Evolutionary conservation across 2,888 invertebrate genomes (phyloP).

Genomic region (Ctenicera cuprea): DNA sequence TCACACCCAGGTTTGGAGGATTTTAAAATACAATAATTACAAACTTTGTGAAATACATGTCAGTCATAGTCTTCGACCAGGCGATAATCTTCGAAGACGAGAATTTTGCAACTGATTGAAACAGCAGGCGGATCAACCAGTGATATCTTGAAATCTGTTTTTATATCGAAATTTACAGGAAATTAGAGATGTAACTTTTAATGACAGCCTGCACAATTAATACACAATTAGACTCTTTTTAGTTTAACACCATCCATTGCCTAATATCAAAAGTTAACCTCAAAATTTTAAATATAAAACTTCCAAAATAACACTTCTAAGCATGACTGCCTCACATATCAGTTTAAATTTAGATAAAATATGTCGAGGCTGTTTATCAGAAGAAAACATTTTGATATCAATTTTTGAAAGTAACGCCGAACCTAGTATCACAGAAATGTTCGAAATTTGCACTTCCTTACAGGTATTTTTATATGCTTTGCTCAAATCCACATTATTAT

Average conservation of each 20-base stretch:
- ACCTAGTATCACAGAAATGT: constrained; percentile 71
- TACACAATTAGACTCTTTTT: background rate
- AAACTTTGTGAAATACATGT: too few species aligned
- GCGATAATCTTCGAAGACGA: too few species aligned
- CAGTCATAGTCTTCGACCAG: too few species aligned
- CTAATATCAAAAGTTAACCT: constrained; percentile 1
- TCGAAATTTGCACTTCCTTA: constrained; percentile 72
- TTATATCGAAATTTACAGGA: too few species aligned
- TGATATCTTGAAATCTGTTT: too few species aligned
- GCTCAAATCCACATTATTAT: background rate
- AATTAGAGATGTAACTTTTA: too few species aligned
- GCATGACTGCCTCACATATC: constrained; percentile 11
- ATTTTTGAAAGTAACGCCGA: constrained; percentile 68
- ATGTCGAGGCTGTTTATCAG: constrained; percentile 73
- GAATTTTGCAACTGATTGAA: too few species aligned
- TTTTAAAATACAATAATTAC: too few species aligned
- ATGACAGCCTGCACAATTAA: background rate
- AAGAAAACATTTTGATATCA: constrained; percentile 69
- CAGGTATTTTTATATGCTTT: constrained; percentile 70
- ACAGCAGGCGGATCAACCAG: too few species aligned
- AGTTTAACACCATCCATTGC: background rate
- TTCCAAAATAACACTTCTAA: constrained; percentile 9
- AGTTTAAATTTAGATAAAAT: constrained; percentile 68
- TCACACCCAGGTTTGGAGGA: too few species aligned
- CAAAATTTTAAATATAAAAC: constrained; percentile 6